Percentiles rank a stretch among this genome's conserved stretches.
Evolutionary conservation across 30 jellyfish, hydroid and myxozoan genomes (phyloP).

Genomic region (Turritopsis dohrnii): DNA sequence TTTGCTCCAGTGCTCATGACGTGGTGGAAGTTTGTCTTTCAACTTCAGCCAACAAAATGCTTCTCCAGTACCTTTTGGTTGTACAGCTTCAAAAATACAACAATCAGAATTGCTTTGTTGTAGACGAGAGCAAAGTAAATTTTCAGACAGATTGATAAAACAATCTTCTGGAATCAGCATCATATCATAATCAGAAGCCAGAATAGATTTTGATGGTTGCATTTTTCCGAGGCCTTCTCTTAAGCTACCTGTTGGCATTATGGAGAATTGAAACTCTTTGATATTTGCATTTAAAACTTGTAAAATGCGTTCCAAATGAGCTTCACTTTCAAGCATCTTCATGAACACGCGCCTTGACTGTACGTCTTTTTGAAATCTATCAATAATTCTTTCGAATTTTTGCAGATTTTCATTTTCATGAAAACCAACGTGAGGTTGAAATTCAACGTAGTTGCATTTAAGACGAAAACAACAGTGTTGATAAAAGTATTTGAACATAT

Average conservation of each 20-base stretch:
- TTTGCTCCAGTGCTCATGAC: neutral
- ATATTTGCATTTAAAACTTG: neutral
- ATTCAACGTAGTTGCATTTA: slow-evolving; percentile 1
- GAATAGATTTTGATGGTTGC: slow-evolving; percentile 45
- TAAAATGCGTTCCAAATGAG: neutral
- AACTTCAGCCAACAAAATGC: slow-evolving; percentile 13
- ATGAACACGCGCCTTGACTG: neutral
- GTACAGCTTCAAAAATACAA: neutral
- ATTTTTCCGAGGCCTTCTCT: slow-evolving; percentile 47
- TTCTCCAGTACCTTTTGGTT: slow-evolving; percentile 11
- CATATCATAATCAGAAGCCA: slow-evolving; percentile 45
- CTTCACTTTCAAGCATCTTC: neutral
- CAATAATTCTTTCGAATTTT: neutral
- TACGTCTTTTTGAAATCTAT: neutral
- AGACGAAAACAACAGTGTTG: neutral
- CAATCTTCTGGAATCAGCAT: slow-evolving; percentile 42
- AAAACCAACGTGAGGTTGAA: neutral
- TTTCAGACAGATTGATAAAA: neutral
- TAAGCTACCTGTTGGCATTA: slow-evolving; percentile 48
- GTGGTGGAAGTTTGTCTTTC: neutral
- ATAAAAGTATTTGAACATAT: neutral
- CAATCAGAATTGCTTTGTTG: neutral
- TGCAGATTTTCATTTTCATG: neutral
- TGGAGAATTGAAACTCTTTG: neutral
- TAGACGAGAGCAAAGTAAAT: neutral